Evolutionary conservation across 1,140 invertebrate species (phyloP), one percentile per base, ranked within the genome.

Genomic region (Heterodera schachtii): DNA sequence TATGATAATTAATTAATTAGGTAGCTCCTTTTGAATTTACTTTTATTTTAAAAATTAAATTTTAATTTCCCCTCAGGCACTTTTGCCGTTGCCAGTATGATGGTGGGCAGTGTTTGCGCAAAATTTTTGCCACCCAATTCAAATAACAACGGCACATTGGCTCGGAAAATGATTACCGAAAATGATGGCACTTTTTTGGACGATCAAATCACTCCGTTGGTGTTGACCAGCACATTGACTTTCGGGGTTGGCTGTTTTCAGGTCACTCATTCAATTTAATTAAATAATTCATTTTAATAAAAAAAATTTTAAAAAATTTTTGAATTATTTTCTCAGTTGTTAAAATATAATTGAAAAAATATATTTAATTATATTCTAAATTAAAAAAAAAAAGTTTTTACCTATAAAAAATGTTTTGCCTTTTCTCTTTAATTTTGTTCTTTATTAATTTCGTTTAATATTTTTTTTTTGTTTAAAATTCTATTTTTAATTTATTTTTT

Each of bases 41-140:
- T 44, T 52, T 44, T 21, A n/a, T 60, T 60, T 19, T 67, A 66
- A 69, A 41, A 57, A 57, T 16, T 44, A 31, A 31, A 31, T 31
- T 31, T 31, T 31, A 31, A 31, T 31, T 31, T 31, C 31, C 31
- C 49, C 85, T 70, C 41, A 88, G 87, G 88, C 13, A 89, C 85
- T 13, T 89, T 89, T 77, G 88, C 88, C 46, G 88, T 89, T 8
- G 87, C 84, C 13, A 86, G 81, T 31, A 90, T 89, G 87, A 89
- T 89, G 87, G 87, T 90, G 4, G 88, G 88, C 6, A 84, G 83
- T 3, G 64, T 84, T 31, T 77, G 83, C 19, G 64, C 81, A 4
- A 64, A 82, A 41, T 16, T 87, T n/a, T 43, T 83, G 52, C 49
- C 31, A 31, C 31, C 81, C 31, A 64, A 83, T 46, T n/a, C 43